Percentiles rank a stretch among this genome's conserved stretches.
Evolutionary conservation across 2,888 invertebrate genomes (phyloP).

Genomic region (Cetonia aurata): DNA sequence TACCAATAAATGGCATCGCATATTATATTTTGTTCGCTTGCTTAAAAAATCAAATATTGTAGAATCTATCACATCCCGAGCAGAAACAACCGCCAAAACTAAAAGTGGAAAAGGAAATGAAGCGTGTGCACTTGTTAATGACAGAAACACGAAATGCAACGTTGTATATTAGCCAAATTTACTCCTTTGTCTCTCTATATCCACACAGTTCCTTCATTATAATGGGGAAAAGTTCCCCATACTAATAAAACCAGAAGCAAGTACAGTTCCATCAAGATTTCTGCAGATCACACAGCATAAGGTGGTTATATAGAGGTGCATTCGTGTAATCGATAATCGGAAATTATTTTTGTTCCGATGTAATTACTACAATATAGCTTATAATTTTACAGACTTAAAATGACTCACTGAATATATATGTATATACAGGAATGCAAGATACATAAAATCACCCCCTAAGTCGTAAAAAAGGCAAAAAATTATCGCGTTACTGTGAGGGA

Average conservation of each 20-base stretch:
- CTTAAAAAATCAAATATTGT: slow-evolving; percentile 51
- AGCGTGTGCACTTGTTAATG: slow-evolving; percentile 31
- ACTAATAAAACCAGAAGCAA: too few relatives aligned
- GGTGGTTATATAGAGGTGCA: too few relatives aligned
- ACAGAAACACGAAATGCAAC: slow-evolving; percentile 26
- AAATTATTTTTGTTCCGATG: too few relatives aligned
- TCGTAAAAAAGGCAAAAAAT: slow-evolving; percentile 39
- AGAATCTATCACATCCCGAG: neutral
- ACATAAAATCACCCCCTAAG: slow-evolving; percentile 7
- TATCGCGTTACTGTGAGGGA: slow-evolving; percentile 43
- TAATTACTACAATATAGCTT: too few relatives aligned
- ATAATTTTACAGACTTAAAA: too few relatives aligned
- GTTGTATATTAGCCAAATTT: slow-evolving; percentile 56
- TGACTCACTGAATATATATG: too few relatives aligned
- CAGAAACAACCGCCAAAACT: slow-evolving; percentile 23
- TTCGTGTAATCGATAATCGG: too few relatives aligned
- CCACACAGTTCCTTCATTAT: slow-evolving; percentile 46
- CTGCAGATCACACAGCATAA: too few relatives aligned
- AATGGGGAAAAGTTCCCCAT: slow-evolving; percentile 6
- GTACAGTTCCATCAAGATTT: too few relatives aligned
- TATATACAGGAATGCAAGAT: neutral
- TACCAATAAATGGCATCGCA: slow-evolving; percentile 58
- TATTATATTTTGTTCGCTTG: slow-evolving; percentile 58
- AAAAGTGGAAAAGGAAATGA: slow-evolving; percentile 22
- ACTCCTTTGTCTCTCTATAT: slow-evolving; percentile 53